These are phyloP conservation scores for Gasterosteus aculeatus DNA, from an alignment of 2,113 vertebrate genomes.

Conservation along the genomic window DNA sequence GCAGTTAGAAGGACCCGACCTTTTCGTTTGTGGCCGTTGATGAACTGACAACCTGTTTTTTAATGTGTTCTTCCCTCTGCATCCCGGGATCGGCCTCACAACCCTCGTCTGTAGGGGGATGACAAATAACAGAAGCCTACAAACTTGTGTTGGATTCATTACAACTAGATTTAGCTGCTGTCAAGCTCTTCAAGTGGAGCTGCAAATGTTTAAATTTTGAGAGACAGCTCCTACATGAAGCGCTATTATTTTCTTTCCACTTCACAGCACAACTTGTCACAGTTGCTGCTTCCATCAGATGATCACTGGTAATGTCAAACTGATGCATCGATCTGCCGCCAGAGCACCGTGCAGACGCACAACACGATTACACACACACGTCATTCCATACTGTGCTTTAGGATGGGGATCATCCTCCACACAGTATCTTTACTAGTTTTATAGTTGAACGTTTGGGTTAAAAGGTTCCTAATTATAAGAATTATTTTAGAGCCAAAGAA, in stretches of 20 bases:
- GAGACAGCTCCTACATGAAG: constrained; percentile 28
- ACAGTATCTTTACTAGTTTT: not conserved
- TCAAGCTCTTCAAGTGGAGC: constrained; percentile 10
- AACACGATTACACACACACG: not conserved
- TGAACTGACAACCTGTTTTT: not conserved
- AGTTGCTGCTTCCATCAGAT: constrained; percentile 33
- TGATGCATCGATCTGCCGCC: constrained; percentile 14
- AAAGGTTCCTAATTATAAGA: not conserved
- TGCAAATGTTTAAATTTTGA: constrained; percentile 33
- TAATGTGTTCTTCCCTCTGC: not conserved
- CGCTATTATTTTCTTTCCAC: constrained; percentile 13
- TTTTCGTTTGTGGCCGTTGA: not conserved
- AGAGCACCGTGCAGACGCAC: not conserved
- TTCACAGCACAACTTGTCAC: constrained; percentile 18
- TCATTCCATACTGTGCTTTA: not conserved
- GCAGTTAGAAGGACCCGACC: not conserved
- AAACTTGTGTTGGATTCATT: constrained; percentile 24
- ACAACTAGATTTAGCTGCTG: constrained; percentile 7
- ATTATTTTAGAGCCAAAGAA: not conserved
- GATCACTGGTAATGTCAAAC: constrained; percentile 25
- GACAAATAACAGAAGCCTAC: not conserved
- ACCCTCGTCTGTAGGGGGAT: not conserved
- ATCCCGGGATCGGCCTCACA: not conserved
- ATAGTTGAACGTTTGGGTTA: not conserved
- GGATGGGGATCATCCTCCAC: not conserved